A percentile compares a stretch with the other conserved stretches of the same genome.
These are phyloP conservation scores for Aegithalos caudatus DNA, from an alignment of 2,113 vertebrate genomes.

Conservation along the genomic window DNA sequence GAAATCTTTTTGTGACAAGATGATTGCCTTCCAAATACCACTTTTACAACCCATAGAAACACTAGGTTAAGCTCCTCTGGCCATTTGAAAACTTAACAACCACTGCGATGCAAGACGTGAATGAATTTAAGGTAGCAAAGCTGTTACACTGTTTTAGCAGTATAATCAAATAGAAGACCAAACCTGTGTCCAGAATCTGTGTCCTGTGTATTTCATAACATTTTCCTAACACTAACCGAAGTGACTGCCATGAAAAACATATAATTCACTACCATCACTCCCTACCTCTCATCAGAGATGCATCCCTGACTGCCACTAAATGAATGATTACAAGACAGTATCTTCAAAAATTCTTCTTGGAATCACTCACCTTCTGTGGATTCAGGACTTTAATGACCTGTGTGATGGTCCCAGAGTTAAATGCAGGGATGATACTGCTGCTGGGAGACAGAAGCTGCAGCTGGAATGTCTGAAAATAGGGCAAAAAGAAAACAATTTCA, in stretches of 20 bases:
- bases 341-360: neutral
- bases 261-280: neutral
- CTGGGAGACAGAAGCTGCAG: constrained; percentile 99
- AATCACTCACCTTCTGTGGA: constrained; percentile 91
- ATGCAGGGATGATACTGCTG: constrained; percentile 94
- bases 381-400: constrained; percentile 99
- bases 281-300: neutral
- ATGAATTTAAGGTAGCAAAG: neutral
- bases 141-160: neutral
- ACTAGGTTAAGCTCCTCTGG: neutral
- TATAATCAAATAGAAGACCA: neutral
- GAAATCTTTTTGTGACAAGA: neutral
- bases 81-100: neutral
- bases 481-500: neutral
- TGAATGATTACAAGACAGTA: neutral
- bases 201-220: neutral
- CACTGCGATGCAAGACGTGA: neutral
- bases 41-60: neutral
- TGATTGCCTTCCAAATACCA: neutral
- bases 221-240: neutral
- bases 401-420: constrained; percentile 95
- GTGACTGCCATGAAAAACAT: neutral
- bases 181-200: neutral
- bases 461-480: constrained; percentile 90
- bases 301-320: neutral